phyloP scores from a whole-genome alignment of 1,140 invertebrate species.

The Sitobion miscanthi region DNA sequence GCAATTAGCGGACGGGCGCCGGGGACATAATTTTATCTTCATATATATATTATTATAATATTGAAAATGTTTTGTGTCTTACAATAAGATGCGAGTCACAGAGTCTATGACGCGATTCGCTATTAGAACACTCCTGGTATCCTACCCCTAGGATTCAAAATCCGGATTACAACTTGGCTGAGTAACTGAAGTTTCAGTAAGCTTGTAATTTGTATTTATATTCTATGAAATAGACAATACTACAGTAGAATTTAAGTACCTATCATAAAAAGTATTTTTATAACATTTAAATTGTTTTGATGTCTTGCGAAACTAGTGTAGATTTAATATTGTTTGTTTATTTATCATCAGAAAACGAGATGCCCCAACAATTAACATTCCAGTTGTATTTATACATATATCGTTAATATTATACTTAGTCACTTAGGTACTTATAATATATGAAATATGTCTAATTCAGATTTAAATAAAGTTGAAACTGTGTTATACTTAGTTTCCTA shows the following conservation, averaged over 20 bases:
- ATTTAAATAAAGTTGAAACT: background rate
- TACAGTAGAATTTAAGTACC: background rate
- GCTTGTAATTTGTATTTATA: background rate
- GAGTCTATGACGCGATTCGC: too few species aligned
- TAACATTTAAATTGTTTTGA: background rate
- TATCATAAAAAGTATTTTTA: background rate
- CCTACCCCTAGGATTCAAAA: too few species aligned
- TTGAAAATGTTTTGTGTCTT: too few species aligned
- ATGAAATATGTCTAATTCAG: background rate
- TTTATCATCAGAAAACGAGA: background rate
- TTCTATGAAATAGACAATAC: background rate
- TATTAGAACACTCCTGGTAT: too few species aligned
- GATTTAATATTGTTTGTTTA: background rate
- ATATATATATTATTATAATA: too few species aligned
- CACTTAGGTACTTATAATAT: background rate
- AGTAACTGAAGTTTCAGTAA: background rate
- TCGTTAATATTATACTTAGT: background rate
- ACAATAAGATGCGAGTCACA: too few species aligned
- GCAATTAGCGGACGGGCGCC: background rate
- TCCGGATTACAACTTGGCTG: background rate
- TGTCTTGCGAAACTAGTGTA: background rate
- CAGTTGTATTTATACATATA: background rate
- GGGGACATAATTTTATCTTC: too few species aligned
- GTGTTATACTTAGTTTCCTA: background rate
- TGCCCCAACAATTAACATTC: background rate